These are phyloP conservation scores for Lasius platythorax DNA, from an alignment of 2,888 invertebrate genomes.

Conservation along the genomic window DNA sequence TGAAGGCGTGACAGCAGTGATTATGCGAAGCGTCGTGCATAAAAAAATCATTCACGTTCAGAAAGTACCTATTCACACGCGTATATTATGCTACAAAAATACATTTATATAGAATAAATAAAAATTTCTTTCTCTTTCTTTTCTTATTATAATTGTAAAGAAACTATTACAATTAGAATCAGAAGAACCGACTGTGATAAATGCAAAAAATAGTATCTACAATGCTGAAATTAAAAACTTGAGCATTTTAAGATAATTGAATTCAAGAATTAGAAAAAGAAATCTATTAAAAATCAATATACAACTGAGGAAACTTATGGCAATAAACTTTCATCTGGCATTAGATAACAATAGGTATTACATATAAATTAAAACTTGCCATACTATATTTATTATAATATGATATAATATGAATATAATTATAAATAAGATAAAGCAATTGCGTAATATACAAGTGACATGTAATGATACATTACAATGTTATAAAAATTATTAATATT, in stretches of 20 bases:
- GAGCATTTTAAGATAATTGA: neutral
- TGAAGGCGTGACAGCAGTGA: neutral
- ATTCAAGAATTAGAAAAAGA: neutral
- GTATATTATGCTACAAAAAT: neutral
- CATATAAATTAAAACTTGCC: neutral
- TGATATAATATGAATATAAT: neutral
- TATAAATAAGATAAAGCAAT: neutral
- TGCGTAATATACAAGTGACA: neutral
- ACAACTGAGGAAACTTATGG: neutral
- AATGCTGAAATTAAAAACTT: neutral
- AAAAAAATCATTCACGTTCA: neutral
- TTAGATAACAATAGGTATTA: neutral
- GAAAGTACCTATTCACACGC: neutral
- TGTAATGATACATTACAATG: neutral
- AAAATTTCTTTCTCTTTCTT: neutral
- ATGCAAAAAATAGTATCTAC: neutral
- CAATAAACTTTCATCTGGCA: neutral
- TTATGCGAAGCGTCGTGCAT: neutral
- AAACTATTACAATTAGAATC: conserved; percentile 24
- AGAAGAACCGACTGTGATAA: neutral
- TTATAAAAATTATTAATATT: neutral
- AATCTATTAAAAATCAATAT: neutral
- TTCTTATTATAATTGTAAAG: neutral
- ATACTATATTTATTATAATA: neutral
- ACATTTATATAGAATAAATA: conserved; percentile 22